phyloP scores from a whole-genome alignment of 2,113 vertebrate genomes.

The Pionites leucogaster region DNA sequence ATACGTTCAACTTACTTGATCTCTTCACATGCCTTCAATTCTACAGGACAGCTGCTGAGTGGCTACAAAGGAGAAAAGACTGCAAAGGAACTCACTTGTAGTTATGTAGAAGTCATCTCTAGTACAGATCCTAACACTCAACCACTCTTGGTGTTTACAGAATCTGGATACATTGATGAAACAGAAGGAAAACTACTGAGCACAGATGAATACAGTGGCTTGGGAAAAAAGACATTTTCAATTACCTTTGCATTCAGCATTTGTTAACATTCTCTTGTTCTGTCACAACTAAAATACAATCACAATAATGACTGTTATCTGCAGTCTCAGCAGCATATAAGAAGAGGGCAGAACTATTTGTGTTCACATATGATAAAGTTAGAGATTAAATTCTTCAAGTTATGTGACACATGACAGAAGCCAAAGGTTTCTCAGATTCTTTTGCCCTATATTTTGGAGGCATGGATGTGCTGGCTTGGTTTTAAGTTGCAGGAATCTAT shows the following conservation, averaged over 20 bases:
- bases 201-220: fast-evolving
- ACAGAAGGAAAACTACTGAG: neutral
- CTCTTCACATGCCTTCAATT: neutral
- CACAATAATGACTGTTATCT: neutral
- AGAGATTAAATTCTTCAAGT: neutral
- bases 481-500: neutral
- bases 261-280: neutral
- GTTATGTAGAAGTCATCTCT: neutral
- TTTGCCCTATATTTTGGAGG: neutral
- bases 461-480: neutral
- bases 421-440: neutral
- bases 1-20: neutral
- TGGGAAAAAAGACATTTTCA: neutral
- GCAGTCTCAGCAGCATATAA: neutral
- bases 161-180: neutral
- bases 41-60: neutral
- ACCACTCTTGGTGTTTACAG: neutral
- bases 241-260: neutral
- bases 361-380: neutral
- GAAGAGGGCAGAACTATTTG: neutral
- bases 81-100: neutral
- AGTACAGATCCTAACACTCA: neutral
- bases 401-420: neutral
- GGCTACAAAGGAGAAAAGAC: neutral
- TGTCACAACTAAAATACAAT: neutral